These are phyloP conservation scores for Habropoda laboriosa DNA, from an alignment of 1,140 invertebrate genomes.

Conservation along the genomic window DNA sequence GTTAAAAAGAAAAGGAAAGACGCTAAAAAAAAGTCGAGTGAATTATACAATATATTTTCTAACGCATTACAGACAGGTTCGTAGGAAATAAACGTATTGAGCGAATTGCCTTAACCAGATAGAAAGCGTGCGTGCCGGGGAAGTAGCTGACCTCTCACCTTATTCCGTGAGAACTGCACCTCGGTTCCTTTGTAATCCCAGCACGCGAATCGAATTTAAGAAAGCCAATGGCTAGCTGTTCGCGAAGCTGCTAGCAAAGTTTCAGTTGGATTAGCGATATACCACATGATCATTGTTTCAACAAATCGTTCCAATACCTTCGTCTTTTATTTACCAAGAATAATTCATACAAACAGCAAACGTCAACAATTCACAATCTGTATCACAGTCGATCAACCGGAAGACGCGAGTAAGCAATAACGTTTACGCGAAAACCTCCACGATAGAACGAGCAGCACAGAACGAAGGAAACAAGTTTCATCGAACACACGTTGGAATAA, in stretches of 20 bases:
- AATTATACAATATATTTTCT: neutral
- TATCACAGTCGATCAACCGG: neutral
- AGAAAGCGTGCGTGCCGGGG: constrained; percentile 23
- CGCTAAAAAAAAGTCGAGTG: neutral
- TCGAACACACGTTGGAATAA: neutral
- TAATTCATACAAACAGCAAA: too few species aligned
- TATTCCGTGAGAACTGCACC: constrained; percentile 62
- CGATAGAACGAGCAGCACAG: too few species aligned
- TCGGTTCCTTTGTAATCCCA: constrained; percentile 59
- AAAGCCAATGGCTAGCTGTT: constrained; percentile 58
- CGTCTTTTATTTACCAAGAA: neutral
- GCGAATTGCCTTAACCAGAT: constrained; percentile 26
- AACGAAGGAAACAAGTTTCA: neutral
- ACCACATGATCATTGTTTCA: constrained; percentile 37
- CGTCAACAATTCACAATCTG: neutral
- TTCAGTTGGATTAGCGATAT: constrained; percentile 51
- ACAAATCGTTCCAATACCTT: constrained; percentile 33
- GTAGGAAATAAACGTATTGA: constrained; percentile 21
- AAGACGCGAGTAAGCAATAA: neutral
- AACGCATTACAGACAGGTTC: too few species aligned
- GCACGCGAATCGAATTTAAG: constrained; percentile 72
- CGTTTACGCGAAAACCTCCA: too few species aligned
- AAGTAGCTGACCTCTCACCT: constrained; percentile 53
- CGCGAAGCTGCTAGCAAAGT: constrained; percentile 46
- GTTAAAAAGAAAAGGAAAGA: neutral